phyloP scores from a whole-genome alignment of 2,888 invertebrate genomes.

The Coronaproctus castanopsis region DNA sequence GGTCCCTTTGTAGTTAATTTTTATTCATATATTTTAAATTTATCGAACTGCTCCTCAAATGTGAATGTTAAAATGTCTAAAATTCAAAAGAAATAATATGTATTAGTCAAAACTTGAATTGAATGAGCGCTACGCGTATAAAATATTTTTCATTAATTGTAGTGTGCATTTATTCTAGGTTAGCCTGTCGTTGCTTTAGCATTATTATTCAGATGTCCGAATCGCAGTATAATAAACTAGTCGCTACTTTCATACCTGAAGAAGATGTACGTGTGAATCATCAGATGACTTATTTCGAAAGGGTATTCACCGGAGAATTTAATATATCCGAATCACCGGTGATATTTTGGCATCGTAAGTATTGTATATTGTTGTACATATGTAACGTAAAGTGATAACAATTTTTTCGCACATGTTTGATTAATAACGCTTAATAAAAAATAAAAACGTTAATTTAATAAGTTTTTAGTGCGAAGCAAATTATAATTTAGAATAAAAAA shows the following conservation, averaged over 20 bases:
- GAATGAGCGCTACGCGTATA: no score
- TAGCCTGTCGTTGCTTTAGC: conserved; percentile 40
- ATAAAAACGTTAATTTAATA: no score
- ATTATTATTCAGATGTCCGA: conserved; percentile 44
- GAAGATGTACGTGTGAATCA: background rate
- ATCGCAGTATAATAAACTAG: conserved; percentile 14
- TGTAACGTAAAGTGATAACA: no score
- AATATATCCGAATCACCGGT: background rate
- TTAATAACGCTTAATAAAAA: background rate
- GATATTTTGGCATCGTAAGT: background rate
- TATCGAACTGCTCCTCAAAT: no score
- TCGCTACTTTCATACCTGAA: background rate
- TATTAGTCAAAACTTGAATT: no score
- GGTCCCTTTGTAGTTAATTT: no score
- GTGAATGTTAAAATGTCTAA: no score
- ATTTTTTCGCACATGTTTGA: no score
- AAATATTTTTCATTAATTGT: background rate
- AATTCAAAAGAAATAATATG: no score
- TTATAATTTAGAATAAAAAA: no score
- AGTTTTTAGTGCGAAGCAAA: no score
- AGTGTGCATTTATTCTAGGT: conserved; percentile 30
- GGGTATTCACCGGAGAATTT: background rate
- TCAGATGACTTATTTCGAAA: background rate
- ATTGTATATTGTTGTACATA: background rate
- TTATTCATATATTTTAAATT: no score